A percentile compares a stretch with the other conserved stretches of the same genome.
These are phyloP conservation scores for Lerema accius DNA, from an alignment of 1,140 invertebrate species.

Conservation along the genomic window DNA sequence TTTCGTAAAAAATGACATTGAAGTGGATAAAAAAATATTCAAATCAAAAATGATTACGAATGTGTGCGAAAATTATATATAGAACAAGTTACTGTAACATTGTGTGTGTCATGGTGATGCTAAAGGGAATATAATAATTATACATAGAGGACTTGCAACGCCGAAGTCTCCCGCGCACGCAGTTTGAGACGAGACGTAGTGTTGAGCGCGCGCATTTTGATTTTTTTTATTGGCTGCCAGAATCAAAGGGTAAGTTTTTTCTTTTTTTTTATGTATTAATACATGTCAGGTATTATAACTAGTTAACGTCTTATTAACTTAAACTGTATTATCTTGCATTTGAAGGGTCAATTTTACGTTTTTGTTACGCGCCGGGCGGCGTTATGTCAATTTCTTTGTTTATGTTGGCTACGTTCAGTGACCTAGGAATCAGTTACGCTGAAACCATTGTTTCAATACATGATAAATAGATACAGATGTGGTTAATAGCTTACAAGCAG, in stretches of 20 bases:
- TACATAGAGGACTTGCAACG: conserved; percentile 11
- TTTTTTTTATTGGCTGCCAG: conserved; percentile 1
- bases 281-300: too few relatives aligned
- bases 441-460: too few relatives aligned
- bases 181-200: conserved; percentile 15
- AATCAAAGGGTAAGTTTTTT: conserved; percentile 17
- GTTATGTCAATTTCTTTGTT: conserved; percentile 16
- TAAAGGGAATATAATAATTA: conserved; percentile 19
- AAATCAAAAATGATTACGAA: background rate
- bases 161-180: conserved; percentile 3
- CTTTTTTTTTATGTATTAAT: background rate
- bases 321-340: too few relatives aligned
- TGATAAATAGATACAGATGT: too few relatives aligned
- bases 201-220: conserved; percentile 12
- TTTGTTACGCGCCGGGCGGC: too few relatives aligned
- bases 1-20: too few relatives aligned
- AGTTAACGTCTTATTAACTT: too few relatives aligned
- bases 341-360: too few relatives aligned
- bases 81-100: background rate
- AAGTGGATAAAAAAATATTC: too few relatives aligned
- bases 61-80: background rate
- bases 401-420: conserved; percentile 12
- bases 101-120: background rate
- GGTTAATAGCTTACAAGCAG: too few relatives aligned
- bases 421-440: background rate